phyloP scores from a whole-genome alignment of 2,113 vertebrate species.

The Catagonus wagneri region DNA sequence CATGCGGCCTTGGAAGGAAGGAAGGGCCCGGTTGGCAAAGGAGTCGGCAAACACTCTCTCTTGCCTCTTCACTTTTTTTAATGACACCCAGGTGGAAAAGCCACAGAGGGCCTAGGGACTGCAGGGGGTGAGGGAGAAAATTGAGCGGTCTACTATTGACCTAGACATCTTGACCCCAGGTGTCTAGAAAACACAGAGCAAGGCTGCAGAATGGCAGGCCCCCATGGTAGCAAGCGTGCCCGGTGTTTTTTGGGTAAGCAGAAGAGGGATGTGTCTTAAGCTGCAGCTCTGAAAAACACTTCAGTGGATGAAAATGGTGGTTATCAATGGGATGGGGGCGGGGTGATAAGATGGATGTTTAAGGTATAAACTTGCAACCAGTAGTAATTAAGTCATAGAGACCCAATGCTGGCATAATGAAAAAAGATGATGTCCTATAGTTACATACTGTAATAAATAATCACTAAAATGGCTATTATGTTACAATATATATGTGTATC shows the following conservation, averaged over 20 bases:
- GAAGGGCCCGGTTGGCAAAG: conserved; percentile 59
- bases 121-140: not conserved
- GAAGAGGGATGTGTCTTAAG: not conserved
- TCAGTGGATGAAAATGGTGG: not conserved
- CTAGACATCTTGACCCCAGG: not conserved
- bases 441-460: not conserved
- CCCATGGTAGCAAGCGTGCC: too few relatives aligned
- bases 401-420: not conserved
- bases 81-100: conserved; percentile 50
- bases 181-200: not conserved
- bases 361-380: not conserved
- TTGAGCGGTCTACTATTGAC: not conserved
- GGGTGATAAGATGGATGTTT: not conserved
- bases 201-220: not conserved
- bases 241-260: not conserved
- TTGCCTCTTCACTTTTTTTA: conserved; percentile 35
- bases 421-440: not conserved
- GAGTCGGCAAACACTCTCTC: conserved; percentile 36
- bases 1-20: conserved; percentile 74
- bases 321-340: not conserved
- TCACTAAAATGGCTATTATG: not conserved
- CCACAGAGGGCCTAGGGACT: not conserved
- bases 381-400: not conserved
- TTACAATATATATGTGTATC: not conserved
- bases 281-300: not conserved